Evolutionary conservation across 2,797 vertebrate species (phyloP), one percentile per base, ranked within the genome.

Genomic region (Enteromius radiatus): DNA sequence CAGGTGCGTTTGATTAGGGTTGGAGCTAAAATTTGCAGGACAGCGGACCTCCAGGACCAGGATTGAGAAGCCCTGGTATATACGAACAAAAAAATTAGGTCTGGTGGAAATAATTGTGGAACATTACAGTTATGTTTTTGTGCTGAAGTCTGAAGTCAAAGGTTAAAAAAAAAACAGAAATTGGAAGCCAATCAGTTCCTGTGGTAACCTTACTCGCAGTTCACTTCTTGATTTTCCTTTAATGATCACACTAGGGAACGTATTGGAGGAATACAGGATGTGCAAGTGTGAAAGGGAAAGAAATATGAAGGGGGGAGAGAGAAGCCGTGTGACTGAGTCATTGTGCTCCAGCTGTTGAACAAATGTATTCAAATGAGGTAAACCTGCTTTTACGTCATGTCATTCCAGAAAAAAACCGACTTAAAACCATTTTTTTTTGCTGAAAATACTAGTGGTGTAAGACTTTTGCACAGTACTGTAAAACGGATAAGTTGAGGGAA

Each of bases 221-320:
- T 80, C 77, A 83, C 77, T 41, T 85, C 84, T 87, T 67, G 71
- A 80, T 75, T 76, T 86, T 19, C 36, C 64, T 81, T 83, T 87
- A 88, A 88, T 87, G 86, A 84, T 87, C 75, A 83, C 88, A 82
- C 84, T 73, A 56, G 87, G 86, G 81, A 87, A 86, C 75, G 45
- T 70, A 78, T 75, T 79, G 73, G 36, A 77, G 21, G 31, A 79
- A 81, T 61, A 84, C 21, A 87, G 59, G 80, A 88, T 70, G 63
- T 68, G 54, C 77, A 26, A 33, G 77, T 67, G 64, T 56, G 59
- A 80, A 69, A 68, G 4, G 38, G 23, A 76, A n/a, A 45, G 45
- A 45, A 47, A 76, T 54, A 68, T 31, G 52, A 31, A 1, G 31
- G 54, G 15, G 33, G 56, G 76, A 59, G 63, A 64, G 54, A 41